Percentiles rank a stretch among this genome's conserved stretches.
Evolutionary conservation across 2,113 vertebrate species (phyloP).

Genomic region (Sitta europaea): DNA sequence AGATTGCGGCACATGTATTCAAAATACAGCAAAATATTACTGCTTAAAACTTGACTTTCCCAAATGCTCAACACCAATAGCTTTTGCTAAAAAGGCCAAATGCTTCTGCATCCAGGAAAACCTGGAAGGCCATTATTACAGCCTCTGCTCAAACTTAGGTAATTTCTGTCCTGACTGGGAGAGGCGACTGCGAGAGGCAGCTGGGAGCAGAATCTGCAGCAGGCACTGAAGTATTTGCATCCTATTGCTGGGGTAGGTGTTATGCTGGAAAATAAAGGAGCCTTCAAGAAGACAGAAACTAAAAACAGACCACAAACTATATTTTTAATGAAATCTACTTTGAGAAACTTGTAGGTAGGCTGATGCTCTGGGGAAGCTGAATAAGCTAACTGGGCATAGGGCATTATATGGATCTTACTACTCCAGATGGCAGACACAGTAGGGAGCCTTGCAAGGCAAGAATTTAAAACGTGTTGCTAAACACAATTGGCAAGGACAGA

Average conservation of each 20-base stretch:
- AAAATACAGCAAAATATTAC: not conserved
- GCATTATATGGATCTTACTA: not conserved
- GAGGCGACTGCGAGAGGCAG: not conserved
- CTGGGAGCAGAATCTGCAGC: not conserved
- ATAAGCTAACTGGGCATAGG: not conserved
- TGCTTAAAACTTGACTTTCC: not conserved
- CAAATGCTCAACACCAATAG: not conserved
- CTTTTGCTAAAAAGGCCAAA: not conserved
- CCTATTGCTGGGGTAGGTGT: too few relatives aligned
- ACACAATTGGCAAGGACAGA: not conserved
- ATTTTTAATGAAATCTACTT: not conserved
- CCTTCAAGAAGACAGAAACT: not conserved
- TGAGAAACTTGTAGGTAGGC: not conserved
- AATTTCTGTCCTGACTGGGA: accelerated
- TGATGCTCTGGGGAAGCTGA: not conserved
- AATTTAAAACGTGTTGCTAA: not conserved
- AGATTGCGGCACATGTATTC: not conserved
- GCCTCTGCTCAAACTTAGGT: not conserved
- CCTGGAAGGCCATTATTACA: not conserved
- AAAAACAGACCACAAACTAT: not conserved
- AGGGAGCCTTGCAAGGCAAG: not conserved
- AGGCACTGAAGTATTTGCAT: not conserved
- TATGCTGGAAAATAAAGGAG: not conserved
- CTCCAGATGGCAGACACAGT: accelerated
- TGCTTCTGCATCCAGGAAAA: not conserved